Conservation (phyloP, 2,888 invertebrate species). For the Diarsia rubi region DNA sequence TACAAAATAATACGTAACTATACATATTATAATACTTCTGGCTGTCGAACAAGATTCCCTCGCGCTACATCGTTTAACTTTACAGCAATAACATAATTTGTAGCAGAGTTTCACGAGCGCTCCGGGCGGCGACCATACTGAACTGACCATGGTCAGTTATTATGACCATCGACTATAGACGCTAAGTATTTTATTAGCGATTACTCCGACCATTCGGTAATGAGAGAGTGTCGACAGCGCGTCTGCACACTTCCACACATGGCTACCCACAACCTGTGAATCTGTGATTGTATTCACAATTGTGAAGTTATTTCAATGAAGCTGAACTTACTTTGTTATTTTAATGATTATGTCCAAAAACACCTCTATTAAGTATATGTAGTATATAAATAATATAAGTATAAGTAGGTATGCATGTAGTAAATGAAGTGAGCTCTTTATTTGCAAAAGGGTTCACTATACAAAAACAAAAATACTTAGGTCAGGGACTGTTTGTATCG, state of each 20-base stretch:
- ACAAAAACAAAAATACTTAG: not conserved
- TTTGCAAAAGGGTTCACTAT: not conserved
- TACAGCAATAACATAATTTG: slow-evolving; percentile 35
- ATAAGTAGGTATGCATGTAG: too few species aligned
- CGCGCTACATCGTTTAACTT: slow-evolving; percentile 30
- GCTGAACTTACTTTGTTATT: not conserved
- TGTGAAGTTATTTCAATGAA: slow-evolving; percentile 1
- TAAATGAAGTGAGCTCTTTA: not conserved
- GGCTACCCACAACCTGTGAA: not conserved
- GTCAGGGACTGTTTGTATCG: not conserved
- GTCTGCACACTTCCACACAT: too few species aligned
- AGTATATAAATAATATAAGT: too few species aligned
- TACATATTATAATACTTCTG: not conserved
- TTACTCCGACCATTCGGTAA: slow-evolving; percentile 2
- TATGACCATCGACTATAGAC: not conserved
- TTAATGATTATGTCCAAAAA: not conserved
- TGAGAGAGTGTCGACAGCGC: slow-evolving; percentile 10
- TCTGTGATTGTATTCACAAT: too few species aligned
- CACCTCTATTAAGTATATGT: too few species aligned
- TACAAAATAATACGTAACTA: not conserved
- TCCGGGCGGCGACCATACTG: not conserved
- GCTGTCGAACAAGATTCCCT: slow-evolving; percentile 33
- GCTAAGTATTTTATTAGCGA: slow-evolving; percentile 22
- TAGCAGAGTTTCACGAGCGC: slow-evolving; percentile 35
- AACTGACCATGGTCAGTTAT: not conserved